A percentile compares a stretch with the other conserved stretches of the same genome.
These are phyloP conservation scores for Halcyon senegalensis DNA, from an alignment of 2,113 vertebrate genomes.

Conservation along the genomic window DNA sequence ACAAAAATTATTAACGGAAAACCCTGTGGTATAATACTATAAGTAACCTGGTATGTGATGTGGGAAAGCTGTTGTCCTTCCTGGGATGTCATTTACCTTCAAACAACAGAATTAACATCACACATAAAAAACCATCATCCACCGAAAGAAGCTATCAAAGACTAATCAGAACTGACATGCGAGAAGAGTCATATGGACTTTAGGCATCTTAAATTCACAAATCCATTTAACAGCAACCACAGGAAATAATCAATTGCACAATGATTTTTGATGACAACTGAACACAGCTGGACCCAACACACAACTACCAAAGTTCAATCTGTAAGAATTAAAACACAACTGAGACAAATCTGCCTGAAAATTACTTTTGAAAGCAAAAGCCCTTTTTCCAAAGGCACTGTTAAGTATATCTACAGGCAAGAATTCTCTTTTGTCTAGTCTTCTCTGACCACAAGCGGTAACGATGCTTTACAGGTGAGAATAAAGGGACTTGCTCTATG, in stretches of 20 bases:
- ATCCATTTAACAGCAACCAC: background rate
- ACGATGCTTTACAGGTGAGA: background rate
- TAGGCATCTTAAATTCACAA: background rate
- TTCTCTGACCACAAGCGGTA: background rate
- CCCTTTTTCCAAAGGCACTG: background rate
- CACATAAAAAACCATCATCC: background rate
- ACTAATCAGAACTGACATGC: background rate
- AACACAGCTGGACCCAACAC: background rate
- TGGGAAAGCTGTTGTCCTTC: background rate
- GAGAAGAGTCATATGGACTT: background rate
- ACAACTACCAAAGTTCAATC: background rate
- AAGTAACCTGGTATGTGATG: background rate
- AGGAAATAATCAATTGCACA: background rate
- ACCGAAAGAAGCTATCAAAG: background rate
- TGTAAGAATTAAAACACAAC: background rate
- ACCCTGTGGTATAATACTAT: background rate
- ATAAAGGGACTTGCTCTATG: background rate
- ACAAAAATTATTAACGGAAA: constrained; percentile 24
- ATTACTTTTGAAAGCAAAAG: background rate
- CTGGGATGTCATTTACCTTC: background rate
- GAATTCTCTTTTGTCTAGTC: background rate
- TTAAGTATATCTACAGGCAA: background rate
- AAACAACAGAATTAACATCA: background rate
- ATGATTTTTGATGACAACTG: background rate
- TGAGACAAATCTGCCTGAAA: background rate